Base-by-base conservation (phyloP, 64 coral and sea anemone species). In the Pocillopora damicornis region DNA sequence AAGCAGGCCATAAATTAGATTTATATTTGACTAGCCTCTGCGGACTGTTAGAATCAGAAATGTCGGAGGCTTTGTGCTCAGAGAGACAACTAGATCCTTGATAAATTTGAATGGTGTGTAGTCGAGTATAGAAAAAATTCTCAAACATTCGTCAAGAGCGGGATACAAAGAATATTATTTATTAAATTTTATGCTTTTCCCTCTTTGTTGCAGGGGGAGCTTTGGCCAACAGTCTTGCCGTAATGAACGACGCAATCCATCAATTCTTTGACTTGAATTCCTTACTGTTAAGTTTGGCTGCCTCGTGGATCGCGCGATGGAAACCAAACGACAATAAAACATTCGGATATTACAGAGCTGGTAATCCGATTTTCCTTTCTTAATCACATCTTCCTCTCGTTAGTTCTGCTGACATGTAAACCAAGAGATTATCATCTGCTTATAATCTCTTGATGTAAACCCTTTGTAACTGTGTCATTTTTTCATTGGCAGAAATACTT, bases 261-360 rank as follows among this genome's bases (percentile, higher is more conserved):
- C 94, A 96, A 45, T 62, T 96, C 65, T 96, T 96, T 90, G 94
- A 96, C 69, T 77, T 96, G 9, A 96, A 87, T 76, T 92, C 90
- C 61, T 37, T 96, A 11, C 13, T 96, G 35, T 88, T 87, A 88
- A 96, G 94, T 69, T 89, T 96, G 59, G 58, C 76, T 17, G 94
- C 94, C 25, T 82, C 94, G 4, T 95, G 90, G 90, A 95, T 95
- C 15, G 87, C 90, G 1, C 66, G 94, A 72, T 96, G 90, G 94
- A 90, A 87, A 81, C 90, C 91, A 37, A 95, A 92, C 87, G 82
- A 92, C 35, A 92, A 89, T 81, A 95, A 92, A 90, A 89, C 94
- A 1, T 95, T 86, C 58, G 94, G 94, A 22, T 95, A 95, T 17
- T 95, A 92, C 78, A 88, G 94, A 61, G 94, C 94, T 80, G 94